phyloP scores from a whole-genome alignment of 23 tunicate species.

The Halocynthia roretzi region DNA sequence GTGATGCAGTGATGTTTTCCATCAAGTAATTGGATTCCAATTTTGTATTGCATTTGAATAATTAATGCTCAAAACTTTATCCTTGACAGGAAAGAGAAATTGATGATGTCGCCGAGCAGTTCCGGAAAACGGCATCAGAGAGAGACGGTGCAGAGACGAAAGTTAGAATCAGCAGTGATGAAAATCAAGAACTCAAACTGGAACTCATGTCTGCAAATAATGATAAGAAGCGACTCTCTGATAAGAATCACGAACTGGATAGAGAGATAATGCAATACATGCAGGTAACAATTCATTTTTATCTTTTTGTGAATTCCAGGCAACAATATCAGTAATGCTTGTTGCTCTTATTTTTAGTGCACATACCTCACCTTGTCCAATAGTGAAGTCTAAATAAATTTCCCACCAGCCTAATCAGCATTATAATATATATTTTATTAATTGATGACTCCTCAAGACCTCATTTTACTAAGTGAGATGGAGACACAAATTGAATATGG shows the following conservation, averaged over 20 bases:
- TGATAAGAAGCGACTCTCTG: constrained; percentile 53
- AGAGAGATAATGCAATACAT: constrained; percentile 64
- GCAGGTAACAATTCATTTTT: constrained; percentile 7
- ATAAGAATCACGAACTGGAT: constrained; percentile 48
- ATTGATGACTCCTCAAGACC: too few species aligned
- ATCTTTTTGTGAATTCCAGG: too few species aligned
- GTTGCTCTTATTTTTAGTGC: too few species aligned
- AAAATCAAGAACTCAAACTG: constrained; percentile 40
- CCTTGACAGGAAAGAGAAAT: constrained; percentile 57
- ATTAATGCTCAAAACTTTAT: too few species aligned
- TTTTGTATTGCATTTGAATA: neutral
- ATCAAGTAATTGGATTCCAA: neutral
- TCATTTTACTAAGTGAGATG: too few species aligned
- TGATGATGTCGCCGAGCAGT: constrained; percentile 77
- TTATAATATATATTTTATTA: too few species aligned
- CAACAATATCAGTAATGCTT: too few species aligned
- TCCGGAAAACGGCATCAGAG: constrained; percentile 62
- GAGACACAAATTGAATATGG: too few species aligned
- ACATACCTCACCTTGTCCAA: too few species aligned
- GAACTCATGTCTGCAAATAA: constrained; percentile 48
- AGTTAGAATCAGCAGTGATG: constrained; percentile 60
- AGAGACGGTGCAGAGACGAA: constrained; percentile 77
- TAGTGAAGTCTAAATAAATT: too few species aligned
- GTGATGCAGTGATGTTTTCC: neutral
- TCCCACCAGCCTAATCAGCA: too few species aligned